Evolutionary conservation across 2,113 vertebrate genomes (phyloP).

Genomic region (Sinocyclocheilus maitianheensis): DNA sequence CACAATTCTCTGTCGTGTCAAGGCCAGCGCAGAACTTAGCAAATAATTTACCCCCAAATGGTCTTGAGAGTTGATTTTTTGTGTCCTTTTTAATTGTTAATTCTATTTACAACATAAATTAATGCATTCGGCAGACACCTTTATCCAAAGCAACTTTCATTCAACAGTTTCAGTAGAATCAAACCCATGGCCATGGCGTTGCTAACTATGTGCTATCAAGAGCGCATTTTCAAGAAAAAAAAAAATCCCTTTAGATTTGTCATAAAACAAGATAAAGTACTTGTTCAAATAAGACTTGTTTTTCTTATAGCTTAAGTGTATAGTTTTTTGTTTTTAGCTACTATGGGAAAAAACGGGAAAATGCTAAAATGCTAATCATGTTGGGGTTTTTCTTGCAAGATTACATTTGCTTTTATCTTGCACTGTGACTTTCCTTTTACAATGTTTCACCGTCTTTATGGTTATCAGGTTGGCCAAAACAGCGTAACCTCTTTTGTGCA

Average conservation of each 20-base stretch:
- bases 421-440: neutral
- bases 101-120: neutral
- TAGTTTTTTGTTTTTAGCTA: neutral
- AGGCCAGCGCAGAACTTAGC: neutral
- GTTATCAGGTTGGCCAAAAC: neutral
- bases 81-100: neutral
- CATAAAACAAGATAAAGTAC: neutral
- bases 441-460: neutral
- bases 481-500: constrained; percentile 32
- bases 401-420: neutral
- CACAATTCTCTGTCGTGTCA: neutral
- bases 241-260: neutral
- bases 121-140: neutral
- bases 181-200: neutral
- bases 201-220: neutral
- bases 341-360: neutral
- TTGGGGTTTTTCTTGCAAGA: too few relatives aligned
- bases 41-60: neutral
- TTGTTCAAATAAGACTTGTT: neutral
- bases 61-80: neutral
- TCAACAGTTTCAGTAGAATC: neutral
- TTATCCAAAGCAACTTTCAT: neutral
- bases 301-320: neutral
- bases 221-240: neutral
- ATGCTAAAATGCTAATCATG: neutral